Percentiles rank a stretch among this genome's conserved stretches.
Evolutionary conservation across 2,888 invertebrate species (phyloP).

Genomic region (Pseudolycoriella hygida): DNA sequence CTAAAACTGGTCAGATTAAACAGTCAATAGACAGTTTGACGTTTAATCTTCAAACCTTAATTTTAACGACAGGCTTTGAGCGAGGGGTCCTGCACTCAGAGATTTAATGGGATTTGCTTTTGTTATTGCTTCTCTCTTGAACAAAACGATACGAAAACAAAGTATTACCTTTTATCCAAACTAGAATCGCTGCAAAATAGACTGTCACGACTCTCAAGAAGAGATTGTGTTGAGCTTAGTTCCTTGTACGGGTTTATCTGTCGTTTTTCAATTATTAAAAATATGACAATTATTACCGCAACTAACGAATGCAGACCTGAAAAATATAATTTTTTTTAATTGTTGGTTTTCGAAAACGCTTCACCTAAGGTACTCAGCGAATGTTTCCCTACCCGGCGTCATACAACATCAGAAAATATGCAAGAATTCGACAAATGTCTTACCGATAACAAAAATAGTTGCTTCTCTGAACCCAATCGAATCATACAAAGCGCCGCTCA

Average conservation of each 20-base stretch:
- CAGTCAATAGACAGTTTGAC: no score
- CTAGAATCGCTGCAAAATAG: background rate
- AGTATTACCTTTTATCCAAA: no score
- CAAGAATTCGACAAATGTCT: constrained; percentile 17
- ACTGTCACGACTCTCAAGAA: constrained; percentile 8
- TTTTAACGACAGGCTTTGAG: no score
- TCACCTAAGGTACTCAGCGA: no score
- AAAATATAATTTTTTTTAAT: background rate
- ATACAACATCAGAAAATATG: no score
- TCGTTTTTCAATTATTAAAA: constrained; percentile 24
- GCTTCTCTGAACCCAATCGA: constrained; percentile 51
- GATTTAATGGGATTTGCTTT: no score
- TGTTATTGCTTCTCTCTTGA: no score
- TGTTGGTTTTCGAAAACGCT: background rate
- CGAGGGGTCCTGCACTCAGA: no score
- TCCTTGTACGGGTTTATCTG: constrained; percentile 20
- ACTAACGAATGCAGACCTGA: constrained; percentile 9
- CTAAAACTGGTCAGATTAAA: no score
- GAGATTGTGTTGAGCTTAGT: constrained; percentile 23
- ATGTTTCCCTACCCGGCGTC: no score
- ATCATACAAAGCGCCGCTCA: constrained; percentile 57
- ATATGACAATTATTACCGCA: constrained; percentile 23
- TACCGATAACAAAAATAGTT: constrained; percentile 48
- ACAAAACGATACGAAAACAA: no score
- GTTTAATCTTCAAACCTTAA: no score